A percentile compares a stretch with the other conserved stretches of the same genome.
Evolutionary conservation across 30 jellyfish, hydroid and myxozoan species (phyloP).

Genomic region (Cassiopea andromeda): DNA sequence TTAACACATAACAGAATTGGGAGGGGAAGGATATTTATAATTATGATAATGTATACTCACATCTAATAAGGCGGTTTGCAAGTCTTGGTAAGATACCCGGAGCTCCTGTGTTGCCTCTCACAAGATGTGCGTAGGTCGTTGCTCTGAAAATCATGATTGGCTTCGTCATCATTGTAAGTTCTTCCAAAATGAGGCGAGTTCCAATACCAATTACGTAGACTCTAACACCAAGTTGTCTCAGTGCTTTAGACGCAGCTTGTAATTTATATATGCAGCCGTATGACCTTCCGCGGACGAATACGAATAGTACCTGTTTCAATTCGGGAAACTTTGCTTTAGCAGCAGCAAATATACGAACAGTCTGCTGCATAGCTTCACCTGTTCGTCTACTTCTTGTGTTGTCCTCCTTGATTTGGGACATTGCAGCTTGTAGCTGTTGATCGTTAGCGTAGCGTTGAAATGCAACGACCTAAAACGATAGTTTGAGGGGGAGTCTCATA

Average conservation of each 20-base stretch:
- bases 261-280: slow-evolving; percentile 72
- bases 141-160: slow-evolving; percentile 77
- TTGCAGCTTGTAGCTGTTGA: slow-evolving; percentile 51
- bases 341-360: slow-evolving; percentile 23
- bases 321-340: slow-evolving; percentile 27
- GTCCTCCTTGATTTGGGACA: slow-evolving; percentile 40
- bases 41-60: slow-evolving; percentile 28
- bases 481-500: not conserved
- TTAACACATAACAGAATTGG: not conserved
- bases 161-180: slow-evolving; percentile 69
- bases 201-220: slow-evolving; percentile 72
- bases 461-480: slow-evolving; percentile 27
- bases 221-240: slow-evolving; percentile 62
- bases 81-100: slow-evolving; percentile 61
- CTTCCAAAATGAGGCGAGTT: slow-evolving; percentile 50
- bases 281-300: slow-evolving; percentile 67
- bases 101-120: slow-evolving; percentile 18
- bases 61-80: slow-evolving; percentile 41
- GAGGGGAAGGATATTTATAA: not conserved
- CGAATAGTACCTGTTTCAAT: slow-evolving; percentile 48
- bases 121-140: slow-evolving; percentile 63
- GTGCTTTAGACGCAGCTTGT: slow-evolving; percentile 57
- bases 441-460: slow-evolving; percentile 13
- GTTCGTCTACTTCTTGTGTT: slow-evolving; percentile 53
- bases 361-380: slow-evolving; percentile 68